Percentiles rank a stretch among this genome's conserved stretches.
These are phyloP conservation scores for Amorpha juglandis DNA, from an alignment of 2,888 invertebrate species.

Conservation along the genomic window DNA sequence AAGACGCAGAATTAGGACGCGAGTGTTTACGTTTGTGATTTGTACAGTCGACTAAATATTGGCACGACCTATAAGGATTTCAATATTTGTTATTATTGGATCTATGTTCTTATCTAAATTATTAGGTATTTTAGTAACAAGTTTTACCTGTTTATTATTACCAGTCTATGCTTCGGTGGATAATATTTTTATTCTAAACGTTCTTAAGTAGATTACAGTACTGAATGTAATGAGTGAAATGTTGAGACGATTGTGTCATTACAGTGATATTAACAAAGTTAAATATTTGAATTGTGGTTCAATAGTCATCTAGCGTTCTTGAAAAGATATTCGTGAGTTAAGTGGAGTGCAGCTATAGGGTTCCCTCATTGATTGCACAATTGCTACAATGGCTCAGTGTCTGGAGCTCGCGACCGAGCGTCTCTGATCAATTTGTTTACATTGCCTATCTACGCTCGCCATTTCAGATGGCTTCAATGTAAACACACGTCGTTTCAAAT, in stretches of 20 bases:
- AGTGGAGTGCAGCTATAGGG: constrained; percentile 16
- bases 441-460: constrained; percentile 6
- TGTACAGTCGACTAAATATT: constrained; percentile 2
- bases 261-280: no score
- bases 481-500: neutral
- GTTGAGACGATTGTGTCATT: no score
- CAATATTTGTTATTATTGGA: constrained; percentile 7
- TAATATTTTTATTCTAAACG: neutral
- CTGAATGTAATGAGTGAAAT: neutral
- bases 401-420: neutral
- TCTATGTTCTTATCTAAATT: neutral
- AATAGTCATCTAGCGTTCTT: neutral
- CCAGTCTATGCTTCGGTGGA: neutral
- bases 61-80: constrained; percentile 18
- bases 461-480: neutral
- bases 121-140: neutral
- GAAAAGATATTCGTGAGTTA: neutral
- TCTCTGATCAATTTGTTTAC: constrained; percentile 13
- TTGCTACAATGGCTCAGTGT: neutral
- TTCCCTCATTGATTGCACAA: constrained; percentile 6
- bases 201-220: neutral
- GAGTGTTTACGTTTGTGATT: constrained; percentile 1
- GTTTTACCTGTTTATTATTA: neutral
- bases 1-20: constrained; percentile 16
- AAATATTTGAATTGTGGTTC: neutral